Conservation (phyloP, 2,888 invertebrate species). For the Latrodectus hesperus region DNA sequence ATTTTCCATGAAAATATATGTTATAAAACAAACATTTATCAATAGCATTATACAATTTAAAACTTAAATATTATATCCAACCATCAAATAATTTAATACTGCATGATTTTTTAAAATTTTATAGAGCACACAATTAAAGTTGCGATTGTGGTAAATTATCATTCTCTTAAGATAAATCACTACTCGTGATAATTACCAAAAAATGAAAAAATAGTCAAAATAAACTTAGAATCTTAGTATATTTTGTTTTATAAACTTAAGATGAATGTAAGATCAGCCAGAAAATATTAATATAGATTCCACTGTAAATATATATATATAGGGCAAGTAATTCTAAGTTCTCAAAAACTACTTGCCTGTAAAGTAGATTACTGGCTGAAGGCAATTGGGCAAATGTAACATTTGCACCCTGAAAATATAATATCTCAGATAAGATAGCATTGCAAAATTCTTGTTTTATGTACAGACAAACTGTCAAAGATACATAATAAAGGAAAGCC, state of each 20-base stretch:
- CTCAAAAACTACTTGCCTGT: constrained; percentile 68
- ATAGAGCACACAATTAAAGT: too few relatives aligned
- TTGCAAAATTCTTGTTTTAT: constrained; percentile 33
- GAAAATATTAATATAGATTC: constrained; percentile 7
- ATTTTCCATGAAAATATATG: too few relatives aligned
- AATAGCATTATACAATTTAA: too few relatives aligned
- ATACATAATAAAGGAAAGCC: constrained; percentile 40
- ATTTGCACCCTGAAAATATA: constrained; percentile 69
- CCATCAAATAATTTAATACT: too few relatives aligned
- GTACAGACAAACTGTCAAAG: constrained; percentile 34
- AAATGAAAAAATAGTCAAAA: not conserved
- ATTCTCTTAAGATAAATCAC: too few relatives aligned
- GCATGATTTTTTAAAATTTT: too few relatives aligned
- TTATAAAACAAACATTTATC: too few relatives aligned
- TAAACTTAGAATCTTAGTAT: not conserved
- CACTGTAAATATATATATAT: constrained; percentile 39
- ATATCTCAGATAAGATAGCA: constrained; percentile 65
- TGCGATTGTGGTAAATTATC: too few relatives aligned
- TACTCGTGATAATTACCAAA: too few relatives aligned
- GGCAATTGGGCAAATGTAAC: constrained; percentile 68
- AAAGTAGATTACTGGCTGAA: constrained; percentile 61
- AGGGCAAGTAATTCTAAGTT: constrained; percentile 67
- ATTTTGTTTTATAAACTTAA: not conserved
- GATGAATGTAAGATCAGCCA: constrained; percentile 7
- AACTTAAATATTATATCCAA: too few relatives aligned